Conservation (phyloP, 2,888 invertebrate genomes). For the Dryocosmus kuriphilus region DNA sequence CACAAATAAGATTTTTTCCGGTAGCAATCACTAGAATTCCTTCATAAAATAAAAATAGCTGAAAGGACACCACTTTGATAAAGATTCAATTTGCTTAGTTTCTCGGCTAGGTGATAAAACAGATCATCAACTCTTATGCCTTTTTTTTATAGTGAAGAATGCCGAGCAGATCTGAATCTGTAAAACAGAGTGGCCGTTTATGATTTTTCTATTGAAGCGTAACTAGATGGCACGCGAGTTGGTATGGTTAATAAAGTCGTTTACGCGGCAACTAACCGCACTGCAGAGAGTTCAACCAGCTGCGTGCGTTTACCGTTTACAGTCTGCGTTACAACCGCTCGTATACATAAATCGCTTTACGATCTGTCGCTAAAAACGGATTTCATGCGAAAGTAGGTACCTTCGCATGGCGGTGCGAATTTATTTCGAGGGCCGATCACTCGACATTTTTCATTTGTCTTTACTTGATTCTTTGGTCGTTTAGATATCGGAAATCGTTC, state of each 20-base stretch:
- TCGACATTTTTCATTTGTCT: constrained; percentile 11
- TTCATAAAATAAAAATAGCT: background rate
- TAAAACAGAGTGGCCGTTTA: constrained; percentile 56
- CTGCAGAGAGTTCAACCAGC: constrained; percentile 51
- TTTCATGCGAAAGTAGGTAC: constrained; percentile 73
- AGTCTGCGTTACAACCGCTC: constrained; percentile 73
- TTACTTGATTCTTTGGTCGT: background rate
- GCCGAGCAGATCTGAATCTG: constrained; percentile 5
- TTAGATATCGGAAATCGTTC: background rate
- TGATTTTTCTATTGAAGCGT: constrained; percentile 74
- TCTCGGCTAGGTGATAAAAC: background rate
- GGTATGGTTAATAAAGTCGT: constrained; percentile 73
- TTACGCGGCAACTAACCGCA: constrained; percentile 74
- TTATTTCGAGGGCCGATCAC: background rate
- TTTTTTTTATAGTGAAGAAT: constrained; percentile 15
- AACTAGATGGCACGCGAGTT: constrained; percentile 71
- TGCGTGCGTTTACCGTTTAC: constrained; percentile 72
- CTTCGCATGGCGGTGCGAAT: constrained; percentile 18
- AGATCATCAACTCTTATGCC: constrained; percentile 1
- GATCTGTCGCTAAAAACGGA: constrained; percentile 76
- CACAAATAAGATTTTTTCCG: too few species aligned
- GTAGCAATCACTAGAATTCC: too few species aligned
- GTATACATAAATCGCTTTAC: constrained; percentile 76
- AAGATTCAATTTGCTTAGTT: background rate
- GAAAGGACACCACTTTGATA: background rate